phyloP scores from a whole-genome alignment of 2,113 vertebrate species.

The Sebastes schlegelii region DNA sequence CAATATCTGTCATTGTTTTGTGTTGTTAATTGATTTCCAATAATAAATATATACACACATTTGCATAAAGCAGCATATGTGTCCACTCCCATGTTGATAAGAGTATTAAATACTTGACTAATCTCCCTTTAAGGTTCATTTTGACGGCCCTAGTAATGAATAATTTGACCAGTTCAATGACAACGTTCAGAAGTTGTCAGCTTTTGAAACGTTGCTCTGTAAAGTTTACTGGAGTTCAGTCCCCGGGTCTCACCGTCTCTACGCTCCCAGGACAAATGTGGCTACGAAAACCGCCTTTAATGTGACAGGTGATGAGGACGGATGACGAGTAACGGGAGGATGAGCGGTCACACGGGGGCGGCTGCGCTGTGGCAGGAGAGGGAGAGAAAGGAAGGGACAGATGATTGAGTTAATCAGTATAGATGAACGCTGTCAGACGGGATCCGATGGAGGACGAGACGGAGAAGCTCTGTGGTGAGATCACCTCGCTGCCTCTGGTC shows the following conservation, averaged over 20 bases:
- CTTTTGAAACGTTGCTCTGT: constrained; percentile 1
- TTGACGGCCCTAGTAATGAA: no score
- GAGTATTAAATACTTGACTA: no score
- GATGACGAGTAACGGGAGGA: constrained; percentile 44
- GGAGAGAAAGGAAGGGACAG: not conserved
- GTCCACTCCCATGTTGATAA: no score
- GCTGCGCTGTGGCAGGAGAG: constrained; percentile 3
- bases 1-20: no score
- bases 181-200: not conserved
- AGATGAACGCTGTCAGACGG: constrained; percentile 67
- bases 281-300: constrained; percentile 37
- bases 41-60: no score
- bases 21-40: no score
- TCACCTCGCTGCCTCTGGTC: constrained; percentile 7
- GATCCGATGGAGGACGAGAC: constrained; percentile 54
- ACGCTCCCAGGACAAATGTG: constrained; percentile 43
- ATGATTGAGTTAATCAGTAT: constrained; percentile 71
- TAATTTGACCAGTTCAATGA: no score
- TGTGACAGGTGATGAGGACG: constrained; percentile 66
- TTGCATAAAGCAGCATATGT: no score
- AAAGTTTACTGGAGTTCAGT: constrained; percentile 16
- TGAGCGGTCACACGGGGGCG: constrained; percentile 26
- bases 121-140: no score
- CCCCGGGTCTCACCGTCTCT: not conserved
- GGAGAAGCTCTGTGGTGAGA: constrained; percentile 33